These are phyloP conservation scores for Tachina lurida DNA, from an alignment of 2,888 invertebrate genomes.

Conservation along the genomic window DNA sequence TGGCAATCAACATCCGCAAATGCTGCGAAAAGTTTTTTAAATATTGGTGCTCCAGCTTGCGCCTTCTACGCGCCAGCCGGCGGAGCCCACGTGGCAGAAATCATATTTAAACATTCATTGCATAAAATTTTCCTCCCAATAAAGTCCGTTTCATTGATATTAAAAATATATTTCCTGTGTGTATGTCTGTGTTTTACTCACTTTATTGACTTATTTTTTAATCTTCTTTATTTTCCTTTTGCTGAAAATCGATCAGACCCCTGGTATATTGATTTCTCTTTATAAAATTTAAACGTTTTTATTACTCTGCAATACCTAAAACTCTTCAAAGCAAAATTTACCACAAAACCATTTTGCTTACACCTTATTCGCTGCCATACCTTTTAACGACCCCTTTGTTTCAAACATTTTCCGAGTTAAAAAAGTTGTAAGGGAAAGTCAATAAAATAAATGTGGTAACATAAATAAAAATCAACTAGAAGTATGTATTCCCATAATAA, in stretches of 20 bases:
- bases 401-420: neutral
- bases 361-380: slow-evolving; percentile 15
- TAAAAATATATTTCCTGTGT: too few relatives aligned
- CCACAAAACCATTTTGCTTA: slow-evolving; percentile 49
- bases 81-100: too few relatives aligned
- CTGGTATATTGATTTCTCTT: slow-evolving; percentile 19
- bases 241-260: slow-evolving; percentile 27
- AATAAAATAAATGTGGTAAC: slow-evolving; percentile 68
- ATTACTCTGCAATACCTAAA: neutral
- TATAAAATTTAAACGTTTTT: slow-evolving; percentile 5
- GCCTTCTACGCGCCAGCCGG: too few relatives aligned
- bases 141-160: too few relatives aligned
- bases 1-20: too few relatives aligned
- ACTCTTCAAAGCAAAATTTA: neutral
- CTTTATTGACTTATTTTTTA: neutral
- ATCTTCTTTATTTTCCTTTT: neutral
- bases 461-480: slow-evolving; percentile 64
- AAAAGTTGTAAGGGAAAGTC: slow-evolving; percentile 41
- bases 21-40: too few relatives aligned
- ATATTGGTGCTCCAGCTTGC: too few relatives aligned
- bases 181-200: neutral
- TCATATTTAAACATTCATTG: too few relatives aligned
- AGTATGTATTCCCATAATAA: neutral
- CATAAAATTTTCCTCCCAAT: too few relatives aligned
- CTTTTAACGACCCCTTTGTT: neutral